Percentiles rank a stretch among this genome's conserved stretches.
Conservation (phyloP, 2,113 vertebrate species). For the Muntiacus muntjak region DNA sequence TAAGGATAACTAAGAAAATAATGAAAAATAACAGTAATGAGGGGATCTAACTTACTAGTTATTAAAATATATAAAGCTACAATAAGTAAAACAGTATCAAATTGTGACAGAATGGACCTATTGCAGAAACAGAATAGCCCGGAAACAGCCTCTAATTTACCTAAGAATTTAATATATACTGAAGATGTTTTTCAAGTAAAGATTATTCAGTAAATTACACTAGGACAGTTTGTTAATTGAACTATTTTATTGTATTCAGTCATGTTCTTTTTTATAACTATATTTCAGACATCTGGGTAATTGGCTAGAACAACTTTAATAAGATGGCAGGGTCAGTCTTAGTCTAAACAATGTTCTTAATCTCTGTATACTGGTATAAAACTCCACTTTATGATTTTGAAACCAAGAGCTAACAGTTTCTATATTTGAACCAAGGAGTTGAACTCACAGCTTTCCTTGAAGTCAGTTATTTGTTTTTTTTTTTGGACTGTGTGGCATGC, state of each 20-base stretch:
- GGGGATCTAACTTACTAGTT: not conserved
- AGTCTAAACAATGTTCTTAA: conserved; percentile 6
- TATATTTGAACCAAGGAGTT: not conserved
- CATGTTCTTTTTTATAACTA: not conserved
- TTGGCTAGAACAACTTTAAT: not conserved
- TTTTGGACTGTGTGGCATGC: not conserved
- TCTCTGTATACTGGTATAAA: not conserved
- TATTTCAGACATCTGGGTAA: not conserved
- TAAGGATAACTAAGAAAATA: not conserved
- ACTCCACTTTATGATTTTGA: conserved; percentile 13
- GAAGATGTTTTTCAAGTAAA: not conserved
- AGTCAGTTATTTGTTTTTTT: not conserved
- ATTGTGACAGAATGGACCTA: not conserved
- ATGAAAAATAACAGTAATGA: not conserved
- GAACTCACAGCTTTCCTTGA: not conserved
- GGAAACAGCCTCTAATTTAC: not conserved
- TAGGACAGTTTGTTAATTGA: not conserved
- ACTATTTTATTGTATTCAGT: not conserved
- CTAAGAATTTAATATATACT: not conserved
- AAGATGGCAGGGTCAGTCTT: not conserved
- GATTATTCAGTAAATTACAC: not conserved
- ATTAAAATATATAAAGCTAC: not conserved
- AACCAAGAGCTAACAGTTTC: not conserved
- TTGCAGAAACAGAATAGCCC: not conserved
- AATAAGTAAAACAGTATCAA: not conserved